Percentiles rank a stretch among this genome's conserved stretches.
phyloP scores from a whole-genome alignment of 2,797 vertebrate species.

The Chaunax sp. region DNA sequence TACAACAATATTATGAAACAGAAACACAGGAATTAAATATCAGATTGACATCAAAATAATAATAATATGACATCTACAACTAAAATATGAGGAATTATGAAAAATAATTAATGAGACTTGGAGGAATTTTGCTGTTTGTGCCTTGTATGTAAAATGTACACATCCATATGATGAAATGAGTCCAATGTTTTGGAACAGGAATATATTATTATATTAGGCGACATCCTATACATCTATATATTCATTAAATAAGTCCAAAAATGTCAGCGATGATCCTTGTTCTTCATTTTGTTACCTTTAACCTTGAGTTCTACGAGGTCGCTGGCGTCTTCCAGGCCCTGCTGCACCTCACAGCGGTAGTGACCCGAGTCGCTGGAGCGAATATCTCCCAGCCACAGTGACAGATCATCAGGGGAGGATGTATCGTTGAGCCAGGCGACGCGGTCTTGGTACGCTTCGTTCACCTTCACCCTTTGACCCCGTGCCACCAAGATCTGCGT shows the following conservation, averaged over 20 bases:
- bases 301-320: constrained; percentile 88
- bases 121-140: too few species aligned
- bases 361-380: constrained; percentile 91
- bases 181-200: background rate
- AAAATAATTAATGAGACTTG: too few species aligned
- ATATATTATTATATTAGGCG: too few species aligned
- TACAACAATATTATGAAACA: too few species aligned
- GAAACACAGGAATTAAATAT: background rate
- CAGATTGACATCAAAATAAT: too few species aligned
- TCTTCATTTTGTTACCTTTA: constrained; percentile 88
- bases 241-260: too few species aligned
- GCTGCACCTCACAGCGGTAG: constrained; percentile 95
- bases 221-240: too few species aligned
- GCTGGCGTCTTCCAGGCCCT: constrained; percentile 92
- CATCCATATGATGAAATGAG: background rate
- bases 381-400: constrained; percentile 87
- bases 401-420: constrained; percentile 84
- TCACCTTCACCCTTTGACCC: constrained; percentile 91
- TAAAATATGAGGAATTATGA: too few species aligned
- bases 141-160: too few species aligned
- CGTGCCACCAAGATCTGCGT: constrained; percentile 91
- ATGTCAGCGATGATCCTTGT: too few species aligned
- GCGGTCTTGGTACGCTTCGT: constrained; percentile 85
- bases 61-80: too few species aligned
- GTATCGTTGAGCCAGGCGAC: constrained; percentile 88